Conservation (phyloP, 2,888 invertebrate species). For the Galeruca laticollis region DNA sequence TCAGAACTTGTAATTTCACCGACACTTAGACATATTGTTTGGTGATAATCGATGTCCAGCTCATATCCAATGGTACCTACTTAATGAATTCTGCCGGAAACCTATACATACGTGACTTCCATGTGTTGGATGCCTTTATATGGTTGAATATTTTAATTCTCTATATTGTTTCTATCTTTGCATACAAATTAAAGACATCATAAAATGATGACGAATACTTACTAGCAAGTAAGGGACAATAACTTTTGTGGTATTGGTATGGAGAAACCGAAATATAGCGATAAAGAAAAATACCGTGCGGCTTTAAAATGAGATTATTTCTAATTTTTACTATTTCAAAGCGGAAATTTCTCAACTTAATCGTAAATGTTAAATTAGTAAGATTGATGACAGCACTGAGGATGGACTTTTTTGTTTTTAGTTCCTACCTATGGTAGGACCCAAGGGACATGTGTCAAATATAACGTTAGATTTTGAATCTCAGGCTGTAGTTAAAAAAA, state of each 20-base stretch:
- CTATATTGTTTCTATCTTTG: slow-evolving; percentile 55
- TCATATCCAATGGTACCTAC: slow-evolving; percentile 54
- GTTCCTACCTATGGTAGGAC: no score
- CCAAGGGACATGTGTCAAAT: no score
- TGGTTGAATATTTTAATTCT: slow-evolving; percentile 58
- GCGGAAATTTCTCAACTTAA: no score
- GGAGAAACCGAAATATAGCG: neutral
- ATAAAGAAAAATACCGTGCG: neutral
- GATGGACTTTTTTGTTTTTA: no score
- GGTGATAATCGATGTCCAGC: slow-evolving; percentile 63
- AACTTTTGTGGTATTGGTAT: neutral
- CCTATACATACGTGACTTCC: slow-evolving; percentile 62
- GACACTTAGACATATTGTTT: slow-evolving; percentile 55
- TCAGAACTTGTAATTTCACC: slow-evolving; percentile 37
- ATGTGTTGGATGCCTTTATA: slow-evolving; percentile 58
- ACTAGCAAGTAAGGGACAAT: neutral
- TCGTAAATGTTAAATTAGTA: no score
- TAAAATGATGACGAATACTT: slow-evolving; percentile 4
- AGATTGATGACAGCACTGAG: no score
- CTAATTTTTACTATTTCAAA: no score
- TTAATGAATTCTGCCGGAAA: slow-evolving; percentile 61
- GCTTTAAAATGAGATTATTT: neutral
- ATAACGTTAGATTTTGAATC: no score
- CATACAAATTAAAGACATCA: slow-evolving; percentile 59
- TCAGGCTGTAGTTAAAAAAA: no score